Conservation (phyloP, 2,797 vertebrate genomes). For the Coluber constrictor region DNA sequence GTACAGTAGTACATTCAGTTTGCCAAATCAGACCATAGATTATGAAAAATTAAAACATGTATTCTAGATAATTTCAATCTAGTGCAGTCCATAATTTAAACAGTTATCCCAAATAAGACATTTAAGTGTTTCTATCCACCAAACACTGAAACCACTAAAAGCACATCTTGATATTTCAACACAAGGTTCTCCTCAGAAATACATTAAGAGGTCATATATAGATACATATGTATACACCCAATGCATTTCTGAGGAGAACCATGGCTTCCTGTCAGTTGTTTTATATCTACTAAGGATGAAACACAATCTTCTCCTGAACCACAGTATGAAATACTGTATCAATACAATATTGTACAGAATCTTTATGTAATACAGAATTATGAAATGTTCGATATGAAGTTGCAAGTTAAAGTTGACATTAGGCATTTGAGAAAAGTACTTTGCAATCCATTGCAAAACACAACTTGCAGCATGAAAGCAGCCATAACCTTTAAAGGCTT, state of each 20-base stretch:
- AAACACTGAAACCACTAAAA: not conserved
- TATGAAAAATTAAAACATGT: constrained; percentile 49
- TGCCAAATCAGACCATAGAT: constrained; percentile 31
- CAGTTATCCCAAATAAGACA: constrained; percentile 28
- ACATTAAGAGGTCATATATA: not conserved
- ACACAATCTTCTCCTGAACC: not conserved
- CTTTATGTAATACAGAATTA: not conserved
- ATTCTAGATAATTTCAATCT: constrained; percentile 25
- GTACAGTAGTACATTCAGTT: constrained; percentile 20
- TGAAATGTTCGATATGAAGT: not conserved
- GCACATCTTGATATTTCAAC: not conserved
- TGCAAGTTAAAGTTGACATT: not conserved
- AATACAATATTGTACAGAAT: not conserved
- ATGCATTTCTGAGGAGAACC: not conserved
- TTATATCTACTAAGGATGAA: not conserved
- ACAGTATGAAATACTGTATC: not conserved
- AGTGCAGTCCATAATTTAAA: constrained; percentile 31
- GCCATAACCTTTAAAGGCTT: not conserved
- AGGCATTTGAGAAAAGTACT: not conserved
- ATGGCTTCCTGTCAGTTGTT: not conserved
- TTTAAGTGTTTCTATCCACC: constrained; percentile 41
- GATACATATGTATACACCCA: not conserved
- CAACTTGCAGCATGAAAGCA: not conserved
- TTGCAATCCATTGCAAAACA: not conserved
- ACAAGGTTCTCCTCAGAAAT: not conserved